These are phyloP conservation scores for Poecilia gillii DNA, from an alignment of 2,797 vertebrate genomes.

Conservation along the genomic window DNA sequence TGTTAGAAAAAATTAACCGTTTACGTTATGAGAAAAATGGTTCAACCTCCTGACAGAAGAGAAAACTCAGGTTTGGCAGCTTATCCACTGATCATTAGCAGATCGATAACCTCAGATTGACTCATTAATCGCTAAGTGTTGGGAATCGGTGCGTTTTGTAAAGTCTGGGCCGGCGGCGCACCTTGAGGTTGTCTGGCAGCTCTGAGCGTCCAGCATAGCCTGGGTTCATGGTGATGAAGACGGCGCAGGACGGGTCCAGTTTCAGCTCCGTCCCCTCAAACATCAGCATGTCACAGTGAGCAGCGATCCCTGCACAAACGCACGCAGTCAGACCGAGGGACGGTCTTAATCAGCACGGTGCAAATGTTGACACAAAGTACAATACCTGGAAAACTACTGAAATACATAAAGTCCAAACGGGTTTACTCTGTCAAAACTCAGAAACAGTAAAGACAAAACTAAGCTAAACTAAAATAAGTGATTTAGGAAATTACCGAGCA, in stretches of 20 bases:
- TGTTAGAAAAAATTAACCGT: too few species aligned
- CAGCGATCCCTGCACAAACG: constrained; percentile 82
- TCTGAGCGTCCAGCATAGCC: constrained; percentile 93
- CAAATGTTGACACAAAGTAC: background rate
- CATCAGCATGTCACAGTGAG: constrained; percentile 80
- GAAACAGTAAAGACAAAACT: background rate
- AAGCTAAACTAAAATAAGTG: background rate
- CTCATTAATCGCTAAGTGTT: too few species aligned
- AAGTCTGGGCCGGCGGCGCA: constrained; percentile 33
- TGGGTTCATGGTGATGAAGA: constrained; percentile 95
- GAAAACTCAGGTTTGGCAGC: too few species aligned
- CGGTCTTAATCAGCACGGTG: background rate
- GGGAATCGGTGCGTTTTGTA: background rate
- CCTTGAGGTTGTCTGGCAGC: constrained; percentile 93
- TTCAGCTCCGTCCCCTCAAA: constrained; percentile 92
- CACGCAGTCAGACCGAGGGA: background rate
- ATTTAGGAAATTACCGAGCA: background rate
- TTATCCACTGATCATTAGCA: too few species aligned
- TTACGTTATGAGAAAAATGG: too few species aligned
- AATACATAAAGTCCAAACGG: background rate
- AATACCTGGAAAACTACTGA: background rate
- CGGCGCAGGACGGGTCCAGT: constrained; percentile 90
- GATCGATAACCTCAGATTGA: too few species aligned
- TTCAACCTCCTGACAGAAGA: too few species aligned
- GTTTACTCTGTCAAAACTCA: background rate